Conservation (phyloP, 2,113 vertebrate genomes). For the Phodopus roborovskii region DNA sequence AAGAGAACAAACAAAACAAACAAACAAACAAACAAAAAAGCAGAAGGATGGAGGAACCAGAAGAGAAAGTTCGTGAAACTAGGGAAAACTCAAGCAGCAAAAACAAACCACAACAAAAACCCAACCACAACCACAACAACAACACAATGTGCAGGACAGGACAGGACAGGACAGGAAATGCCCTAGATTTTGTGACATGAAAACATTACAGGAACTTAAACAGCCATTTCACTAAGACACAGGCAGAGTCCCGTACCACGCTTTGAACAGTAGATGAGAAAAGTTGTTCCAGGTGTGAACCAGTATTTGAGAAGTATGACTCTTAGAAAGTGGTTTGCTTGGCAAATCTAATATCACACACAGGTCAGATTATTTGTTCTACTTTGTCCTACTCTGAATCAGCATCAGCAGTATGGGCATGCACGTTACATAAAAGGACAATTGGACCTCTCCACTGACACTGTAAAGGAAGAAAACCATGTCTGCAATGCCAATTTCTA, state of each 20-base stretch:
- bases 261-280: constrained; percentile 30
- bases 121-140: not conserved
- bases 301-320: not conserved
- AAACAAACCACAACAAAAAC: not conserved
- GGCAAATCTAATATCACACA: not conserved
- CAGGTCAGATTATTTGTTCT: not conserved
- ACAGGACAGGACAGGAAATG: constrained; percentile 32
- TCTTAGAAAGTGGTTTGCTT: not conserved
- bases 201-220: not conserved
- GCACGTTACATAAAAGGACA: constrained; percentile 22
- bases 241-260: not conserved
- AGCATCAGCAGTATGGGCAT: not conserved
- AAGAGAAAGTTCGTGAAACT: constrained; percentile 34
- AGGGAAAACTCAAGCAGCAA: not conserved
- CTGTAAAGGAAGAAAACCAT: constrained; percentile 5
- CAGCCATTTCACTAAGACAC: not conserved
- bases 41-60: not conserved
- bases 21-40: constrained; percentile 4
- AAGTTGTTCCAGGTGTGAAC: constrained; percentile 19
- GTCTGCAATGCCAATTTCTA: not conserved
- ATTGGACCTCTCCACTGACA: not conserved
- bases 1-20: not conserved
- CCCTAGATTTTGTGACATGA: not conserved
- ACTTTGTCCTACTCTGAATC: not conserved
- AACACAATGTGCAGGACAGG: not conserved